Evolutionary conservation across 1,140 invertebrate species (phyloP), one percentile per base, ranked within the genome.

Genomic region (Platorchestia sp.): DNA sequence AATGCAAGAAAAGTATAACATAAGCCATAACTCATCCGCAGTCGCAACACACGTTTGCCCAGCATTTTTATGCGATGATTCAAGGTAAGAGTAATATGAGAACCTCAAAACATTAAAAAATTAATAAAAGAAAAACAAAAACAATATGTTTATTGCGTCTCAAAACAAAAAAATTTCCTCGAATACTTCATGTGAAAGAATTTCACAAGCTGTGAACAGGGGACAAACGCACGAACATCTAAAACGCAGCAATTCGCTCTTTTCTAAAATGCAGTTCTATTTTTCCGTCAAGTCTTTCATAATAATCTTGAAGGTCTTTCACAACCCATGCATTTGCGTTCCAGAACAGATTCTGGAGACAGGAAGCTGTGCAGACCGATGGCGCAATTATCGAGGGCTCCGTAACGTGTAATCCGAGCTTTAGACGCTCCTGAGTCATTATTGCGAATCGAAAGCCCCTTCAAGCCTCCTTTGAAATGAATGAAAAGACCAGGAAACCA

Each of bases 401-500:
- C 0, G 87, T 89, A 42, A 89, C 87, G 87, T 89, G 87, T 89
- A 89, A 89, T 89, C 87, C 87, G 87, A 89, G 87, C 41, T 16
- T 89, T 89, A 89, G 87, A 89, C 36, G 87, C 87, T 44, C n/a
- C 27, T 14, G 87, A 41, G n/a, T 27, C 43, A 89, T 89, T 89
- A 89, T 89, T 89, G 43, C 27, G 43, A 89, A 41, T 27, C 87
- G 3, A 42, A 89, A 89, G 87, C 41, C 87, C 87, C 36, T 41
- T 89, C 87, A 7, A 89, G 41, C 59, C 87, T 42, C 87, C 87
- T 42, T 75, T 89, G 87, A 89, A 89, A 16, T 41, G 87, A 89
- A 42, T 44, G 87, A 89, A 89, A 89, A 89, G 43, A 89, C 41
- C 41, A 3, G 41, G 87, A 89, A 89, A 41, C 87, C n/a, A 42